Evolutionary conservation across 2,888 invertebrate species (phyloP).

Genomic region (Drosophila anomelani): DNA sequence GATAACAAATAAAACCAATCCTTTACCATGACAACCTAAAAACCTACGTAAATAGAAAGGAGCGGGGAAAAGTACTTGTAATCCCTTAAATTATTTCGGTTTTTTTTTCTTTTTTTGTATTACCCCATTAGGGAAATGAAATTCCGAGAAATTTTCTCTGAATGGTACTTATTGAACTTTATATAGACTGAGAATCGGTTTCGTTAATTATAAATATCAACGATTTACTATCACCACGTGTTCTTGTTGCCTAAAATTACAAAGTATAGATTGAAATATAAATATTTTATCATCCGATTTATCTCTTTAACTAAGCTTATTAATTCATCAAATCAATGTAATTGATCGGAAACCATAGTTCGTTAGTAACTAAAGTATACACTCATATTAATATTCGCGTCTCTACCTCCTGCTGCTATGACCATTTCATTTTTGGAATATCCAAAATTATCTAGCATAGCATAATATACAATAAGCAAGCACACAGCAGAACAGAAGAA

Average conservation of each 20-base stretch:
- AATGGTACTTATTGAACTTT: not conserved
- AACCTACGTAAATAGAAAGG: not conserved
- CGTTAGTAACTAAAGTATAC: not conserved
- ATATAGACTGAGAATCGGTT: not conserved
- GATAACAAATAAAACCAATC: not conserved
- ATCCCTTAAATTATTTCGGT: not conserved
- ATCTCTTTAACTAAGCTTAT: not conserved
- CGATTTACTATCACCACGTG: not conserved
- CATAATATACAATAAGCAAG: slow-evolving; percentile 18
- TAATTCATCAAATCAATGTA: slow-evolving; percentile 8
- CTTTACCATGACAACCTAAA: slow-evolving; percentile 1
- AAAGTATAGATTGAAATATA: not conserved
- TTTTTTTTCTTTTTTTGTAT: no score
- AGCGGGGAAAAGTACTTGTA: not conserved
- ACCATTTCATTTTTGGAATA: slow-evolving; percentile 43
- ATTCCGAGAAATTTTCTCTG: not conserved
- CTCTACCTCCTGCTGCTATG: not conserved
- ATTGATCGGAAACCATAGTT: not conserved
- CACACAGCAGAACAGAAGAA: slow-evolving; percentile 6
- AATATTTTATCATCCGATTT: not conserved
- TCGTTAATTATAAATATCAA: not conserved
- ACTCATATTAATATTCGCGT: not conserved
- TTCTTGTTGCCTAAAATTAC: not conserved
- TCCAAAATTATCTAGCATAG: slow-evolving; percentile 44
- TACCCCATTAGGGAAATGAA: no score